Conservation (phyloP, 2,113 vertebrate species). For the Ophthalmolycus amberensis region DNA sequence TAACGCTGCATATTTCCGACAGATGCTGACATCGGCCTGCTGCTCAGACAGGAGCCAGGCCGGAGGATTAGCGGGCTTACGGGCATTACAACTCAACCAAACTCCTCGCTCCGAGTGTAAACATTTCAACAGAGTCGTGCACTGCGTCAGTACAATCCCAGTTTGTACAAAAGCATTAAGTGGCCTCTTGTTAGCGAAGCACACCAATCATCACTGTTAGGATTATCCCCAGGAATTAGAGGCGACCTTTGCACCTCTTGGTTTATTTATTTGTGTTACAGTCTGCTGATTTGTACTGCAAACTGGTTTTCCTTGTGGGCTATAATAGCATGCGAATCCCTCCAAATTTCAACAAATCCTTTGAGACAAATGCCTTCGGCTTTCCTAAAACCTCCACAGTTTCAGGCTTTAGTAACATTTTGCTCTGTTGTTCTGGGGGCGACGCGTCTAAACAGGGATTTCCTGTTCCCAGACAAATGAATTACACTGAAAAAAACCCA, state of each 20-base stretch:
- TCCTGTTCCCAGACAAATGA: constrained; percentile 79
- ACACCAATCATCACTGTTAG: constrained; percentile 24
- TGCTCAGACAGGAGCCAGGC: constrained; percentile 67
- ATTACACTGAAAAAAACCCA: constrained; percentile 42
- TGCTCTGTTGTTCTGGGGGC: constrained; percentile 65
- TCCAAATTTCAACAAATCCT: constrained; percentile 50
- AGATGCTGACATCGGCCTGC: constrained; percentile 69
- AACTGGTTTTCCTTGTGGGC: constrained; percentile 37
- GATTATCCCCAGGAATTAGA: constrained; percentile 46
- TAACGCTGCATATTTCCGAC: constrained; percentile 72
- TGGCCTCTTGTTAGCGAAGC: constrained; percentile 44
- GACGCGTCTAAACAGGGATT: constrained; percentile 75
- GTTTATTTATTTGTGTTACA: constrained; percentile 43
- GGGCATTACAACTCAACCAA: constrained; percentile 60
- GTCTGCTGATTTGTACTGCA: constrained; percentile 32
- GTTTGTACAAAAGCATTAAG: constrained; percentile 52
- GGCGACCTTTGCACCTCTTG: constrained; percentile 27
- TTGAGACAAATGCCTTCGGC: constrained; percentile 40
- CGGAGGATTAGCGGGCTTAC: constrained; percentile 66
- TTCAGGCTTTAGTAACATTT: constrained; percentile 47
- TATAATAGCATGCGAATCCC: constrained; percentile 25
- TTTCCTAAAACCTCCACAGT: constrained; percentile 41
- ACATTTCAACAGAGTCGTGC: constrained; percentile 48
- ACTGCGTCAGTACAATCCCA: constrained; percentile 37
- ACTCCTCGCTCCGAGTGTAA: constrained; percentile 58